These are phyloP conservation scores for Brachyistius frenatus DNA, from an alignment of 2,113 vertebrate species.

Conservation along the genomic window DNA sequence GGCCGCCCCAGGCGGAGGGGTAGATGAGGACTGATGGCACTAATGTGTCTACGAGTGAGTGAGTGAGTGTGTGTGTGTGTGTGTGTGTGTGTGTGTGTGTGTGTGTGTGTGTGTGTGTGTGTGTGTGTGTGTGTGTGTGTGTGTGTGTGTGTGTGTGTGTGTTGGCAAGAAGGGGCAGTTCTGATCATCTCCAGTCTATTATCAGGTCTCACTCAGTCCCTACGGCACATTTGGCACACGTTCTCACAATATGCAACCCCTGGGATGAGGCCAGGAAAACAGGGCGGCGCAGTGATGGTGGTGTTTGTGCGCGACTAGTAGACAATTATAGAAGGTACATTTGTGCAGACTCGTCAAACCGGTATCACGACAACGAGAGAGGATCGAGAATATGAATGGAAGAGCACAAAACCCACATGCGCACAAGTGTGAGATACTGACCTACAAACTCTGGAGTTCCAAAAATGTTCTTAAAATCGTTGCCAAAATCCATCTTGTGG, in stretches of 20 bases:
- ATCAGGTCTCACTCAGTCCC: slow-evolving; percentile 60
- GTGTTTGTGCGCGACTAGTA: no score
- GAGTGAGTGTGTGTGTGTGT: slow-evolving; percentile 8
- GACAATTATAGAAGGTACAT: not conserved
- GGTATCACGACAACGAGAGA: no score
- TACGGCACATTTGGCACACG: slow-evolving; percentile 55
- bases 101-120: slow-evolving; percentile 17
- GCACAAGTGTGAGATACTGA: slow-evolving; percentile 77
- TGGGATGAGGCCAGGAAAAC: slow-evolving; percentile 52
- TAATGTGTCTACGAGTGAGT: slow-evolving; percentile 3
- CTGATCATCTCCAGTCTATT: slow-evolving; percentile 60
- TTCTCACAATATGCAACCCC: slow-evolving; percentile 47
- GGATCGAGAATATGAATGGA: not conserved
- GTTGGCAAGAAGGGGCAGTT: slow-evolving; percentile 39
- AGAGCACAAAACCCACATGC: not conserved
- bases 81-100: slow-evolving; percentile 18
- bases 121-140: slow-evolving; percentile 13
- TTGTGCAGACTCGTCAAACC: not conserved
- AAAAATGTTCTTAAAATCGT: slow-evolving; percentile 99
- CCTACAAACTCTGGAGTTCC: slow-evolving; percentile 98
- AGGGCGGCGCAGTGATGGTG: slow-evolving; percentile 1
- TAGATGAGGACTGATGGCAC: slow-evolving; percentile 34
- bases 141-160: slow-evolving; percentile 17
- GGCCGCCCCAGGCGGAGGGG: not conserved
- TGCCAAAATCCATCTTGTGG: slow-evolving; percentile 98